Evolutionary conservation across 23 tunicate species (phyloP), one percentile per base, ranked within the genome.

Genomic region (Halocynthia roretzi): DNA sequence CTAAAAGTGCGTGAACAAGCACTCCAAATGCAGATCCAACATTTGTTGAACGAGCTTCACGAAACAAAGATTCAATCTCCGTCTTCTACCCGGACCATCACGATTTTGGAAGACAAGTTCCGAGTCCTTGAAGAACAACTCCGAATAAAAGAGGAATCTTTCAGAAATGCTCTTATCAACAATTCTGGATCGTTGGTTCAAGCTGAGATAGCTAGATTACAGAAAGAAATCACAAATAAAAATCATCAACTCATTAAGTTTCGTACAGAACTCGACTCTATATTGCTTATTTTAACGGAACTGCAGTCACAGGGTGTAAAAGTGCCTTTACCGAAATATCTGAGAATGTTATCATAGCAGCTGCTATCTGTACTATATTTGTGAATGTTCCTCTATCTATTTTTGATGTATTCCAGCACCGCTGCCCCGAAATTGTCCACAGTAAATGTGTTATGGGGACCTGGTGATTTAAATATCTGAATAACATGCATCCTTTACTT

Each of bases 181-280:
- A 54, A 74, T 56, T 53, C 78, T 11, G 15, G 22, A 22, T 56
- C 78, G 14, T 53, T 20, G 8, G 14, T 18, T 20, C 78, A 50
- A 22, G 18, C 56, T 21, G 62, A 74, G 21, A 10, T 74, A 11
- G 11, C 10, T 54, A 50, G 23, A 22, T 10, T 54, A 8, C 78
- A 56, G 66, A 49, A 21, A 54, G 60, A 74, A n/a, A 54, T 74
- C 64, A 54, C 20, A 8, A 20, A 65, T 10, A 87, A 87, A 62
- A 87, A 87, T 77, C 57, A 53, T 14, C 84, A 83, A 10, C 62
- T 87, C 8, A 54, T 83, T n/a, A 87, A 82, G 51, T 87, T 87
- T 50, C 93, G 85, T 31, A 77, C 62, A 60, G 93, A 87, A 64
- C 61, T 87, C 22, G 93, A 87, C 57, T 49, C 86, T 6, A 87